Conservation (phyloP, 2,888 invertebrate genomes). For the Aspidiotus rigidus region DNA sequence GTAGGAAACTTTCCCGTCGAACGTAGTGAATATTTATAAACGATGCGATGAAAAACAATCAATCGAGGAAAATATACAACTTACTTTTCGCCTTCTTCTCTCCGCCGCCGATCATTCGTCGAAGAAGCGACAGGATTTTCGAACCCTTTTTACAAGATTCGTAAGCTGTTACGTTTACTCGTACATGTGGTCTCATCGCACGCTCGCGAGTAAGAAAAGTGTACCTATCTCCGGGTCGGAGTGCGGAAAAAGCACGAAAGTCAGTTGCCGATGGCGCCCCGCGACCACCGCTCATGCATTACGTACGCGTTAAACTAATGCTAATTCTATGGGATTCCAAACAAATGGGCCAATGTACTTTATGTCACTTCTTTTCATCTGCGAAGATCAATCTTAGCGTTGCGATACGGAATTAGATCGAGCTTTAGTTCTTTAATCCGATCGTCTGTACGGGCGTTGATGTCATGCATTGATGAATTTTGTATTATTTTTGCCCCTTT, state of each 20-base stretch:
- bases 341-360: constrained; percentile 32
- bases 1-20: constrained; percentile 15
- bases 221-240: not conserved
- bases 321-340: constrained; percentile 31
- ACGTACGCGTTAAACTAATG: constrained; percentile 25
- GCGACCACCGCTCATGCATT: constrained; percentile 12
- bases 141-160: constrained; percentile 31
- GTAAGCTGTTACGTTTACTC: constrained; percentile 25
- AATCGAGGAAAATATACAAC: constrained; percentile 5
- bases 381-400: constrained; percentile 21
- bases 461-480: constrained; percentile 26
- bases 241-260: not conserved
- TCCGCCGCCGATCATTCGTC: not conserved
- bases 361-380: constrained; percentile 22
- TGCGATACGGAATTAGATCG: constrained; percentile 11
- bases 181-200: constrained; percentile 26
- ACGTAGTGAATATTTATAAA: constrained; percentile 34
- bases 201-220: constrained; percentile 23
- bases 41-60: constrained; percentile 26
- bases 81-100: no score
- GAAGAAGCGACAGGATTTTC: constrained; percentile 16
- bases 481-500: constrained; percentile 11
- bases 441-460: no score
- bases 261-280: not conserved
- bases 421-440: constrained; percentile 24